Percentiles rank a stretch among this genome's conserved stretches.
Conservation (phyloP, 2,888 invertebrate genomes). For the Agrochola litura region DNA sequence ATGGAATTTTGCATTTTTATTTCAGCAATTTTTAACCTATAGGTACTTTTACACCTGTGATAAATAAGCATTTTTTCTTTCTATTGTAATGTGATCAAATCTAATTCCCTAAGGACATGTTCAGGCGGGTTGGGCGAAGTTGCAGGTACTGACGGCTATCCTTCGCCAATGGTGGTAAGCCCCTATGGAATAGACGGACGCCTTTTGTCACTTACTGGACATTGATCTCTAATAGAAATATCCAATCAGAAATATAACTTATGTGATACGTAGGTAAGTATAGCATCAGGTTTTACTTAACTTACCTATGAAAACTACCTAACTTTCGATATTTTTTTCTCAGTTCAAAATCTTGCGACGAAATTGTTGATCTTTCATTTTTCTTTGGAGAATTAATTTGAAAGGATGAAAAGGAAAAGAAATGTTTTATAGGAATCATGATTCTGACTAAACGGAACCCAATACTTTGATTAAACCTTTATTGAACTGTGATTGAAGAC, state of each 20-base stretch:
- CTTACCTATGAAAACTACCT: neutral
- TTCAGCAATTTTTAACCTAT: neutral
- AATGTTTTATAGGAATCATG: constrained; percentile 14
- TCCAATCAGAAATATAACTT: constrained; percentile 29
- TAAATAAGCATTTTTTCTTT: neutral
- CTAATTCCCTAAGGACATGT: neutral
- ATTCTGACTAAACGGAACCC: constrained; percentile 43
- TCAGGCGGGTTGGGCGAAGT: neutral
- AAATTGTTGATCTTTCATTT: constrained; percentile 15
- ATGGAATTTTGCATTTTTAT: neutral
- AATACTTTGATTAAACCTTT: constrained; percentile 32
- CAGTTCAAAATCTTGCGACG: neutral
- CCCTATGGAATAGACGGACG: constrained; percentile 21
- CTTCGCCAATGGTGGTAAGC: constrained; percentile 3
- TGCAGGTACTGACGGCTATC: constrained; percentile 4
- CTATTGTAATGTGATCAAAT: neutral
- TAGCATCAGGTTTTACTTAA: neutral
- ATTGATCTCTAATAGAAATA: constrained; percentile 42
- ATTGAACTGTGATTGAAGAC: constrained; percentile 28
- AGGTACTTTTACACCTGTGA: neutral
- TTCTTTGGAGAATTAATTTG: constrained; percentile 30
- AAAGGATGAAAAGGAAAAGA: constrained; percentile 8
- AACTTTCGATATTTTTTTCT: neutral
- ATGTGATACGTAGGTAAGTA: constrained; percentile 1
- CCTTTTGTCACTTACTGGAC: constrained; percentile 29